Evolutionary conservation across 2,113 vertebrate species (phyloP).

Genomic region (Mobula hypostoma): DNA sequence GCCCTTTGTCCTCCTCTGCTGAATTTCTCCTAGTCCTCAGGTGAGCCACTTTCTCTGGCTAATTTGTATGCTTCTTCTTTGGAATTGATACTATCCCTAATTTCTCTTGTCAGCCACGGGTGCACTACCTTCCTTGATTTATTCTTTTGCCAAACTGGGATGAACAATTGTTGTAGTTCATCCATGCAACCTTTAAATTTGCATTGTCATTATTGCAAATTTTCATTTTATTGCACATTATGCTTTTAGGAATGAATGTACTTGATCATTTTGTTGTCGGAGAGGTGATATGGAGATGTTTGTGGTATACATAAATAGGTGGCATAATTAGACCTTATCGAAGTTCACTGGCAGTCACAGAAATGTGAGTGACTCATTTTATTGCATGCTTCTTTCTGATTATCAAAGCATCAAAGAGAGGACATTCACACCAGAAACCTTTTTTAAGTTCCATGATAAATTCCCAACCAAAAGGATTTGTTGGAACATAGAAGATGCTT

Average conservation of each 20-base stretch:
- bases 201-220: not conserved
- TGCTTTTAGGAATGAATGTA: not conserved
- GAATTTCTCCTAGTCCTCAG: too few relatives aligned
- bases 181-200: too few relatives aligned
- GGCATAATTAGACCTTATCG: not conserved
- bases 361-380: not conserved
- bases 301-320: not conserved
- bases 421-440: not conserved
- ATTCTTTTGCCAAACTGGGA: too few relatives aligned
- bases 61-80: too few relatives aligned
- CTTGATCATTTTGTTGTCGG: constrained; percentile 1
- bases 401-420: not conserved
- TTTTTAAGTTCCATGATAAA: not conserved
- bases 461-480: not conserved
- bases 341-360: not conserved
- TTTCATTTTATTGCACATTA: not conserved
- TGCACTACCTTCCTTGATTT: too few relatives aligned
- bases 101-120: too few relatives aligned
- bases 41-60: too few relatives aligned
- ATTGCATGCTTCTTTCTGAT: not conserved
- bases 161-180: too few relatives aligned
- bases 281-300: not conserved
- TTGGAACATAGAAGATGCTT: too few relatives aligned
- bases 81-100: too few relatives aligned
- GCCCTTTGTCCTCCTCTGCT: too few relatives aligned